A percentile compares a stretch with the other conserved stretches of the same genome.
Evolutionary conservation across 2,797 vertebrate species (phyloP).

Genomic region (Alosa sapidissima): DNA sequence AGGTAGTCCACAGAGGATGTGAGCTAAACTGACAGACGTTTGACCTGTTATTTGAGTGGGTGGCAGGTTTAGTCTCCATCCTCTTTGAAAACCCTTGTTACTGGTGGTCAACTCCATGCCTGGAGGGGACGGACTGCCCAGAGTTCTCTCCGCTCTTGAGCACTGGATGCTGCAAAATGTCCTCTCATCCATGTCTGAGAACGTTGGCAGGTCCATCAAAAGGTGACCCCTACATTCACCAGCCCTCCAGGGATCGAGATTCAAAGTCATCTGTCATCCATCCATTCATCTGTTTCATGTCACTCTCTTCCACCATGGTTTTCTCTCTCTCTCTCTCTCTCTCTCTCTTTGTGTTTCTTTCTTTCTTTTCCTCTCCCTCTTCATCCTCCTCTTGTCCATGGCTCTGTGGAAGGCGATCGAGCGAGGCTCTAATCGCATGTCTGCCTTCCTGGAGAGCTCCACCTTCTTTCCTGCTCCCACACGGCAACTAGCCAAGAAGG

Average conservation of each 20-base stretch:
- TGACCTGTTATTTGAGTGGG: not conserved
- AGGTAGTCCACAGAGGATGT: not conserved
- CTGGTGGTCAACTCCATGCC: not conserved
- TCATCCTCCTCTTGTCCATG: slow-evolving; percentile 48
- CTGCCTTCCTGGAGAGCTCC: slow-evolving; percentile 85
- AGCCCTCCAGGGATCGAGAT: not conserved
- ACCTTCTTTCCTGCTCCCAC: slow-evolving; percentile 77
- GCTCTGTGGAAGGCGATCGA: slow-evolving; percentile 80
- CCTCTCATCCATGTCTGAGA: not conserved
- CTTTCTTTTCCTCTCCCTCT: slow-evolving; percentile 58
- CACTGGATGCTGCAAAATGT: not conserved
- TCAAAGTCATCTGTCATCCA: not conserved
- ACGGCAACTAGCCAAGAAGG: slow-evolving; percentile 86
- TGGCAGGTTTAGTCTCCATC: not conserved
- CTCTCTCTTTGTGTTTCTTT: slow-evolving; percentile 66
- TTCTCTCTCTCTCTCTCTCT: slow-evolving; percentile 57
- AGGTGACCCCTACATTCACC: not conserved
- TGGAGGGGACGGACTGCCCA: not conserved
- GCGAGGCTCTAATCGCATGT: slow-evolving; percentile 84
- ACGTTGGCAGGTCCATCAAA: not conserved
- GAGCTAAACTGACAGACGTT: not conserved
- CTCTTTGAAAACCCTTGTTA: not conserved
- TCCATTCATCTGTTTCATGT: slow-evolving; percentile 50
- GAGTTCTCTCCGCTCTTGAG: not conserved
- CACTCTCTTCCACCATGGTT: slow-evolving; percentile 67